Base-by-base conservation (phyloP, 2,888 invertebrate species). In the Rhagophthalmus giganteus region DNA sequence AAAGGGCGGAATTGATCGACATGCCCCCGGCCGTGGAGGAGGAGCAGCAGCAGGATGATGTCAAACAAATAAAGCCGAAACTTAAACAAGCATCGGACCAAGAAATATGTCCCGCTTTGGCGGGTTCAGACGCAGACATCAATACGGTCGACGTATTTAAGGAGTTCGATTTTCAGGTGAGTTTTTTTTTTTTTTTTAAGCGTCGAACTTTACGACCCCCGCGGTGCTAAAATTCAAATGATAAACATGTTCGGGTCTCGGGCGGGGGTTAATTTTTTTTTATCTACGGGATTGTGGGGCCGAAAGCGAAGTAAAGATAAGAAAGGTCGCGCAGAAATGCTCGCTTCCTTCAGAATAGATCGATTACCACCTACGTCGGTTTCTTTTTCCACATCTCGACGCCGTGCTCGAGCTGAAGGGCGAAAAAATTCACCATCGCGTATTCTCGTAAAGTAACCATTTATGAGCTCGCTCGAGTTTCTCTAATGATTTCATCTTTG, bases 131-230 rank as follows among this genome's bases (percentile, higher is more conserved):
- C 24, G 83, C 88, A 0, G 88, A 90, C 68, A 85, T 91, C 57
- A 87, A 89, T 67, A 87, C 90, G 0, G 79, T 82, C 16, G 78
- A 82, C 27, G 83, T 88, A 63, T 90, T 86, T 71, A 83, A 85
- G 39, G 82, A 83, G 57, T 91, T 91, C 70, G 88, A 91, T 59
- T 91, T 91, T 71, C 90, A 90, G 83, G 91, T 86, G 69, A 73
- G 74, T 56, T 3, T 20, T 20, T 20, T 20, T n/a, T n/a, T n/a
- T n/a, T n/a, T n/a, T n/a, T n/a, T n/a, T n/a, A n/a, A n/a, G n/a
- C n/a, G n/a, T n/a, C n/a, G n/a, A n/a, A n/a, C n/a, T n/a, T n/a
- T n/a, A n/a, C n/a, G n/a, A n/a, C n/a, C n/a, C n/a, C n/a, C n/a
- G n/a, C n/a, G n/a, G n/a, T n/a, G n/a, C n/a, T n/a, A n/a, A n/a